Percentiles rank a stretch among this genome's conserved stretches.
These are phyloP conservation scores for Dorcus hopei DNA, from an alignment of 2,888 invertebrate species.

Conservation along the genomic window DNA sequence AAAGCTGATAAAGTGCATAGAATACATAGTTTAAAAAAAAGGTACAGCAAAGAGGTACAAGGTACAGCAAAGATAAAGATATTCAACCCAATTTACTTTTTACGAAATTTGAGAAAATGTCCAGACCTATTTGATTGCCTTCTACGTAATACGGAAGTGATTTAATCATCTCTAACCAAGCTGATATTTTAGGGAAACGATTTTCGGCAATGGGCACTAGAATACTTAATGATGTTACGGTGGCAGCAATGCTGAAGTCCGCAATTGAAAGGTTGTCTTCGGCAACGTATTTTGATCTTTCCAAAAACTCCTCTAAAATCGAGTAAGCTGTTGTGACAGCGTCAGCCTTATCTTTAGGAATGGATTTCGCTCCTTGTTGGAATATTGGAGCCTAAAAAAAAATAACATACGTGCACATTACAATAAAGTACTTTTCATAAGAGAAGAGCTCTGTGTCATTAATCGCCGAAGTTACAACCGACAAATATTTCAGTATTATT, in stretches of 20 bases:
- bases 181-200: slow-evolving; percentile 20
- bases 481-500: too few species aligned
- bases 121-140: slow-evolving; percentile 14
- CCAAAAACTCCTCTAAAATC: slow-evolving; percentile 51
- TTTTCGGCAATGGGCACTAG: slow-evolving; percentile 23
- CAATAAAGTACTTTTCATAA: neutral
- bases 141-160: slow-evolving; percentile 33
- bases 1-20: too few species aligned
- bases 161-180: slow-evolving; percentile 40
- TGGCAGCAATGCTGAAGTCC: slow-evolving; percentile 29
- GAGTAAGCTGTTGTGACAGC: slow-evolving; percentile 32
- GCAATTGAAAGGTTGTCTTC: slow-evolving; percentile 43
- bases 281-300: slow-evolving; percentile 50
- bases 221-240: slow-evolving; percentile 21
- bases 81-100: neutral
- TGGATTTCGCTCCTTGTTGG: slow-evolving; percentile 9
- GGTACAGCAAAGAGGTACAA: too few species aligned
- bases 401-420: neutral
- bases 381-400: slow-evolving; percentile 11
- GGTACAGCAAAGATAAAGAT: neutral
- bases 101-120: neutral
- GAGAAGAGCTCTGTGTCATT: too few species aligned
- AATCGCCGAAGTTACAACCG: too few species aligned
- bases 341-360: slow-evolving; percentile 13
- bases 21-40: too few species aligned